Evolutionary conservation across 2,797 vertebrate genomes (phyloP), one percentile per base, ranked within the genome.

Genomic region (Thaleichthys pacificus): DNA sequence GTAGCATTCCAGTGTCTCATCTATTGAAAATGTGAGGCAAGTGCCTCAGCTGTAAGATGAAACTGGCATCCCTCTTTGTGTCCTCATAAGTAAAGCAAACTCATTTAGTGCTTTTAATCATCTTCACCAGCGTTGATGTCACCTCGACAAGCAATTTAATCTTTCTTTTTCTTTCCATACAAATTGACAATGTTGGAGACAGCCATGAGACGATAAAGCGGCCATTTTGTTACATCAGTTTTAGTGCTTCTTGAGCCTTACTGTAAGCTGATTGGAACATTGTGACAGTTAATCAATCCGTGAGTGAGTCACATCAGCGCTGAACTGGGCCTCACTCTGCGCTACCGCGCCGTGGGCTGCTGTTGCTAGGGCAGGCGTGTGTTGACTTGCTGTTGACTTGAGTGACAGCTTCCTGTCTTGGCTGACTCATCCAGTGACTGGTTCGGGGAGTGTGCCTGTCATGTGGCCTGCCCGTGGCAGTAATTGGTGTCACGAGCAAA

Each of bases 401-500:
- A 60, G n/a, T 24, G 56, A 15, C 35, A 17, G 14, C 9, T 32
- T 68, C 14, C 68, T 47, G 49, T 32, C 61, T 7, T 56, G 68
- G 22, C 57, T 61, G 35, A 71, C 61, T 71, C 70, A 71, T 38
- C 26, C 28, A 3, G 21, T 56, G 22, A 47, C n/a, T 30, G 0
- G 67, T 6, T 28, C 4, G 54, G 28, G 30, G n/a, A 8, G 11
- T 11, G n/a, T 19, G 5, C 28, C 15, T 15, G 22, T 69, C 68
- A 42, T 69, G 56, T 49, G 54, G 26, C 15, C 12, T 58, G 9
- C 19, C 21, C 38, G 32, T 35, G 14, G 26, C 17, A 26, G 19
- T 26, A 70, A 70, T 47, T 47, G 54, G 21, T 70, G 57, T 61
- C 28, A 68, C n/a, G 3, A 47, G 42, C 21, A 32, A 30, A 60